Evolutionary conservation across 2,888 invertebrate genomes (phyloP), one percentile per base, ranked within the genome.

Genomic region (Heterodera filipjevi): DNA sequence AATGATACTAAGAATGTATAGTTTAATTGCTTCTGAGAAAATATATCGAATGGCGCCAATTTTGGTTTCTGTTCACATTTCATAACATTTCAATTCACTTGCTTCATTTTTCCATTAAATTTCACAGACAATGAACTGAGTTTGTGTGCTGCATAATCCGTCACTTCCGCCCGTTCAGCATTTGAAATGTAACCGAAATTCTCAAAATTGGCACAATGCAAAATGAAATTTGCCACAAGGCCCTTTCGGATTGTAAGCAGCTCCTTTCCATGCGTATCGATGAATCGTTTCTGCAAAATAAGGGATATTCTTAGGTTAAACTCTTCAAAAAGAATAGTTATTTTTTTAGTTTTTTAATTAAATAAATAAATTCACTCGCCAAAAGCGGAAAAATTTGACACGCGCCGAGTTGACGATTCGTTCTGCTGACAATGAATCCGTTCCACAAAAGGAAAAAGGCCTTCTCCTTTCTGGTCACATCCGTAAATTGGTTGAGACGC

Each of bases 401-500:
- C 6, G 19, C 32, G 27, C 77, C 77, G 70, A 71, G 35, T 22
- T 70, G 70, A 30, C 77, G 66, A 19, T 77, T 77, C 16, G 6
- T 44, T n/a, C 77, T 71, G 3, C 32, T 44, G 14, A 33, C 46
- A 6, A 77, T 70, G 27, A 77, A 77, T 27, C 39, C 30, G 35
- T 77, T 77, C 77, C 77, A 77, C 32, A 71, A 22, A 12, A 35
- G 27, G 70, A 77, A 77, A 32, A 77, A 77, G 1, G 33, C 49
- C 44, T 77, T 77, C 49, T 77, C 77, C n/a, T n/a, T 19, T 1
- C 22, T 46, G 30, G 46, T 30, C 27, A 77, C 77, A 53, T 77
- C 77, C 32, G 59, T 71, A 19, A 77, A 77, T 70, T 77, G 71
- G 71, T 77, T 27, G 22, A 77, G 77, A 12, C 77, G 46, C 74